phyloP scores from a whole-genome alignment of 2,888 invertebrate genomes.

The Volucella inflata region DNA sequence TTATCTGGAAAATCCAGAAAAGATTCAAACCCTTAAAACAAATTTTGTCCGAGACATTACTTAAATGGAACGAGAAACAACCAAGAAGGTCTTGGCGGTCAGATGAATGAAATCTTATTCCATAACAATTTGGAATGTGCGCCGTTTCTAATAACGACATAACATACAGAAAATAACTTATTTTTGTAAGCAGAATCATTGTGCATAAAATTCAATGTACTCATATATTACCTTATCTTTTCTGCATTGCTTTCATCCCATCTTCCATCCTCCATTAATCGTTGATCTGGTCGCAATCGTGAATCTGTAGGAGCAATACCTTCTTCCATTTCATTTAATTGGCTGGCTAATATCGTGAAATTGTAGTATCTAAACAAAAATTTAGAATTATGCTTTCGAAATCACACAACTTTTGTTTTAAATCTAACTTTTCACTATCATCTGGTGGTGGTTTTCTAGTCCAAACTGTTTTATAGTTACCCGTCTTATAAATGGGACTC shows the following conservation, averaged over 20 bases:
- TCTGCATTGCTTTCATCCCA: conserved; percentile 96
- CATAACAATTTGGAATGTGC: no score
- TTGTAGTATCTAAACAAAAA: conserved; percentile 89
- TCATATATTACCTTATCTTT: conserved; percentile 86
- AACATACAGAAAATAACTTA: background rate
- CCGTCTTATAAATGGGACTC: conserved; percentile 96
- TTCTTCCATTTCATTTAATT: conserved; percentile 97
- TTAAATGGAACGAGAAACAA: no score
- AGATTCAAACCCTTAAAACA: no score
- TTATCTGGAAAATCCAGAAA: no score
- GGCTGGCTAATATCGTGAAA: conserved; percentile 97
- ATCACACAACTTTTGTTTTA: background rate
- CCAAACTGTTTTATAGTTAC: conserved; percentile 94
- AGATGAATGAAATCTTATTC: no score
- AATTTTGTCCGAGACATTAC: no score
- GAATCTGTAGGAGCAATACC: conserved; percentile 98
- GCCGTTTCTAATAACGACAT: no score
- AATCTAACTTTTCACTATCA: conserved; percentile 87
- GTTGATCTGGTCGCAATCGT: conserved; percentile 96
- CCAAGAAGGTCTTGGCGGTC: no score
- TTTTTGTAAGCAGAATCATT: background rate
- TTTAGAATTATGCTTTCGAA: conserved; percentile 2
- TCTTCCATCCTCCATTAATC: conserved; percentile 96
- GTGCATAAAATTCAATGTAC: no score
- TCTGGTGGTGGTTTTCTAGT: conserved; percentile 90